Evolutionary conservation across 2,888 invertebrate species (phyloP).

Genomic region (Eilema griseolum): DNA sequence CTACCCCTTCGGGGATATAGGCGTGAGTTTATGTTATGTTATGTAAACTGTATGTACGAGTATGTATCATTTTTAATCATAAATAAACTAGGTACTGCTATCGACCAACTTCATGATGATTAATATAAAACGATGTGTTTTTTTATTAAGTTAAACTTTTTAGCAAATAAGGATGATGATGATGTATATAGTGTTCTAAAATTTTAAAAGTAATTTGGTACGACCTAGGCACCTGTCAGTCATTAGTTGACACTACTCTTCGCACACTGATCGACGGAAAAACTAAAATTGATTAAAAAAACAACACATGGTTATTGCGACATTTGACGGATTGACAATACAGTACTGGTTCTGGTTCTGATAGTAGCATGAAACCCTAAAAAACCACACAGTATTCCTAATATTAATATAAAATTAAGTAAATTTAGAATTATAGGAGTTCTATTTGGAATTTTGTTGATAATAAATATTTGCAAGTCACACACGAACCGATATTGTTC

Average conservation of each 20-base stretch:
- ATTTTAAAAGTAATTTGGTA: neutral
- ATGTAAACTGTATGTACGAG: neutral
- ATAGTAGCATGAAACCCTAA: neutral
- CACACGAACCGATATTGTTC: slow-evolving; percentile 39
- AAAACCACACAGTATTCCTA: neutral
- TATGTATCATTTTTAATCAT: neutral
- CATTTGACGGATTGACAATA: too few relatives aligned
- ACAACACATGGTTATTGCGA: too few relatives aligned
- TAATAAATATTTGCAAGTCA: slow-evolving; percentile 21
- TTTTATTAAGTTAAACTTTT: neutral
- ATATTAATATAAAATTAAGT: neutral
- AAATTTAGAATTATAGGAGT: neutral
- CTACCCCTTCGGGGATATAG: too few relatives aligned
- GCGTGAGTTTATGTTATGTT: too few relatives aligned
- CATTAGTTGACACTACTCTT: neutral
- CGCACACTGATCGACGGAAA: too few relatives aligned
- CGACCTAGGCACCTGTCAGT: neutral
- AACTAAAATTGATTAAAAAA: too few relatives aligned
- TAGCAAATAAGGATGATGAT: neutral
- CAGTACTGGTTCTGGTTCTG: too few relatives aligned
- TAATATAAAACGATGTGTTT: neutral
- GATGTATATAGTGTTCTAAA: neutral
- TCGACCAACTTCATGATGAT: neutral
- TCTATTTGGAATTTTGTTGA: neutral
- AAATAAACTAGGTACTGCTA: neutral